Percentiles rank a stretch among this genome's conserved stretches.
Conservation (phyloP, 2,797 vertebrate genomes). For the Urophycis tenuis region DNA sequence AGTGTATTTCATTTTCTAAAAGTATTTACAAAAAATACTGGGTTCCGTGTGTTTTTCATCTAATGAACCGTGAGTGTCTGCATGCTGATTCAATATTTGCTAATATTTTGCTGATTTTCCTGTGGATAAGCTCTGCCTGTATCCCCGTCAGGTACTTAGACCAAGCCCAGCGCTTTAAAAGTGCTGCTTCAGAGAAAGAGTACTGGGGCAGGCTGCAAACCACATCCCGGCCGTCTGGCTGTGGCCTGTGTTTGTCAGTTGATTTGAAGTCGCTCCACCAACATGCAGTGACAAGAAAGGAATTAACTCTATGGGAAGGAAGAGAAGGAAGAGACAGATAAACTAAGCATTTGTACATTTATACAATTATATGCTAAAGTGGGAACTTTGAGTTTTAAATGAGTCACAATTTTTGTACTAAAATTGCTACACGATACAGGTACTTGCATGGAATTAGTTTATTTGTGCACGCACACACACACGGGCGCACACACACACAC, state of each 20-base stretch:
- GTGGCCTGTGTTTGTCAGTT: conserved; percentile 63
- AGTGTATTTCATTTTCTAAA: background rate
- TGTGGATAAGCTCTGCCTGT: conserved; percentile 10
- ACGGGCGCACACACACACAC: background rate
- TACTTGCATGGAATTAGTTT: conserved; percentile 1
- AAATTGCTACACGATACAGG: background rate
- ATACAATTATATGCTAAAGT: background rate
- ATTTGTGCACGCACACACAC: background rate
- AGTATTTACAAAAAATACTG: background rate
- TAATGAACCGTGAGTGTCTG: background rate
- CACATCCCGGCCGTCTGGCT: conserved; percentile 61
- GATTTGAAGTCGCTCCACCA: conserved; percentile 61
- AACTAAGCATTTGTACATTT: conserved; percentile 38
- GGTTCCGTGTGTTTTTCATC: background rate
- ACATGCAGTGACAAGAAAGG: conserved; percentile 66
- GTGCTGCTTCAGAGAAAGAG: conserved; percentile 49
- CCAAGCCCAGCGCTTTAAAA: conserved; percentile 42
- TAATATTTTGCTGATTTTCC: conserved; percentile 13
- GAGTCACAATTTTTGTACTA: background rate
- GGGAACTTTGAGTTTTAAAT: background rate
- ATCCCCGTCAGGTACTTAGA: conserved; percentile 20
- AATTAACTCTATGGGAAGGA: conserved; percentile 61
- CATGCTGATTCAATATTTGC: conserved; percentile 19
- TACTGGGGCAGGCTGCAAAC: conserved; percentile 43
- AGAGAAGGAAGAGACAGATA: conserved; percentile 47